These are phyloP conservation scores for Rhinogobio ventralis DNA, from an alignment of 2,797 vertebrate genomes.

Conservation along the genomic window DNA sequence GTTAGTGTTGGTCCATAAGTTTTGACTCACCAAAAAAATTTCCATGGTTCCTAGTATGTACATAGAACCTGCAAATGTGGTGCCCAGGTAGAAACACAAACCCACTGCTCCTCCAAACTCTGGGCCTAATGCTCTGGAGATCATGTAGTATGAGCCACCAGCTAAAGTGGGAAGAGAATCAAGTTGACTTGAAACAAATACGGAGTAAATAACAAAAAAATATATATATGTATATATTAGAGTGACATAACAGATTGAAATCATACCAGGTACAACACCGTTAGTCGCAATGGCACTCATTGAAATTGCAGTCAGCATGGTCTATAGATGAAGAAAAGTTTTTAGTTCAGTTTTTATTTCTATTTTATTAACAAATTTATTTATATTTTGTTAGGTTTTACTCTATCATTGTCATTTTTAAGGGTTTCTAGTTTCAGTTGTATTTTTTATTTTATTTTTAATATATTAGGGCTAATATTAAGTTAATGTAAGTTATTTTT, in stretches of 20 bases:
- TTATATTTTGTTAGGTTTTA: too few species aligned
- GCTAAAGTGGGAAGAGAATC: conserved; percentile 73
- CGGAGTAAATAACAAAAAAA: neutral
- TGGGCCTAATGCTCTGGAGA: conserved; percentile 93
- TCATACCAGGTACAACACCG: conserved; percentile 93
- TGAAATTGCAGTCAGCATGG: conserved; percentile 94
- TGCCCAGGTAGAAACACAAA: conserved; percentile 94
- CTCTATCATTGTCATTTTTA: neutral
- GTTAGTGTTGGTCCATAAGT: neutral
- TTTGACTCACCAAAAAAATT: conserved; percentile 86
- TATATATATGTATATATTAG: neutral
- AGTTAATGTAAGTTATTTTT: neutral
- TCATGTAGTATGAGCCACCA: conserved; percentile 97
- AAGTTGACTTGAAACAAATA: conserved; percentile 3
- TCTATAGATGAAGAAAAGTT: conserved; percentile 76
- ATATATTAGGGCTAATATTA: neutral
- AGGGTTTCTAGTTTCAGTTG: neutral
- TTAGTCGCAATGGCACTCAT: conserved; percentile 99
- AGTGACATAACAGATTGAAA: neutral
- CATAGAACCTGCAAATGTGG: conserved; percentile 94
- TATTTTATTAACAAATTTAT: neutral
- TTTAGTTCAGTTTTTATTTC: neutral
- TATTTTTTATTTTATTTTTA: neutral
- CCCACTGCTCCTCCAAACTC: conserved; percentile 97
- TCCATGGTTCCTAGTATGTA: conserved; percentile 97